A percentile compares a stretch with the other conserved stretches of the same genome.
These are phyloP conservation scores for Hystrix cristata DNA, from an alignment of 2,113 vertebrate genomes.

Conservation along the genomic window DNA sequence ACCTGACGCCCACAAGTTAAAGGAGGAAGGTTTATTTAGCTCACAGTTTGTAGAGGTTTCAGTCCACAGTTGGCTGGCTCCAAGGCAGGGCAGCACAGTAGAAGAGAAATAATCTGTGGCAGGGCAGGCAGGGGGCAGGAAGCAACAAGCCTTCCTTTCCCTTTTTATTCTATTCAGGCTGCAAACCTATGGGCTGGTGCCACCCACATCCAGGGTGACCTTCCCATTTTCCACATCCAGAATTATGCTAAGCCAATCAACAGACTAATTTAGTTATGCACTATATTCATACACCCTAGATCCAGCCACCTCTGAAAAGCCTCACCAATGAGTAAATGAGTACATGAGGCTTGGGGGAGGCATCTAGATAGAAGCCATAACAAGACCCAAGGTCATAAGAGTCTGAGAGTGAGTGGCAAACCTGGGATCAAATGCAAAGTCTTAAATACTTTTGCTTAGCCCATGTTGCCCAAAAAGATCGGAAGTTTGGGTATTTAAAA, in stretches of 20 bases:
- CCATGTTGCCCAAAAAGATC: background rate
- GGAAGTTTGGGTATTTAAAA: constrained; percentile 45
- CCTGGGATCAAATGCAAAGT: background rate
- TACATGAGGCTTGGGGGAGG: background rate
- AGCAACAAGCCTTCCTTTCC: background rate
- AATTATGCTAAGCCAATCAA: background rate
- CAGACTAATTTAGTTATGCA: background rate
- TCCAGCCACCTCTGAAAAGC: background rate
- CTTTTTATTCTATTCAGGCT: background rate
- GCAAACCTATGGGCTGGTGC: background rate
- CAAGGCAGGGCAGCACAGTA: background rate
- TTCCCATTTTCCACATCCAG: background rate
- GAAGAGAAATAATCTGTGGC: background rate
- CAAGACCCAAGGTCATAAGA: background rate
- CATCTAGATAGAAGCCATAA: background rate
- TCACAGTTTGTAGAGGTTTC: background rate
- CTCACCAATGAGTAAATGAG: background rate
- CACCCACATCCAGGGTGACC: background rate
- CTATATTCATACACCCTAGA: background rate
- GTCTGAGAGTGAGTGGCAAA: background rate
- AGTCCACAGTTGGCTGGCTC: background rate
- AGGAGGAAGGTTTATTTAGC: background rate
- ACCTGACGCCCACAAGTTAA: background rate
- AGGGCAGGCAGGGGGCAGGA: background rate
- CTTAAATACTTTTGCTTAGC: background rate